Evolutionary conservation across 2,797 vertebrate species (phyloP).

Genomic region (Artibeus jamaicensis): DNA sequence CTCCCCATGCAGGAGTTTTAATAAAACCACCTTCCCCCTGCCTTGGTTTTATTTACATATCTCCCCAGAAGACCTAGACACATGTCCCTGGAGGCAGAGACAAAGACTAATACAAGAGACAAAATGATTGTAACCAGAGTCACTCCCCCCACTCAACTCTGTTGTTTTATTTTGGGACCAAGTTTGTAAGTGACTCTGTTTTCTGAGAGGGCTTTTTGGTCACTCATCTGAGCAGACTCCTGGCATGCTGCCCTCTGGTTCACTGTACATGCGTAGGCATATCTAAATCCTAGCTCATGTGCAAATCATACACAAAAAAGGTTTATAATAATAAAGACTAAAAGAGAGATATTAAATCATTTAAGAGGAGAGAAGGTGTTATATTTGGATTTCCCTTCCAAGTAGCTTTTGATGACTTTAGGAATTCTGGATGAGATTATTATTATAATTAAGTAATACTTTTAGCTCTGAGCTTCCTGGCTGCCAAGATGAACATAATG

Average conservation of each 20-base stretch:
- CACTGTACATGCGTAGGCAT: not conserved
- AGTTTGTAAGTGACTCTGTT: not conserved
- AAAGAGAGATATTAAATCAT: constrained; percentile 3
- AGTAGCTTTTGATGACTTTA: constrained; percentile 4
- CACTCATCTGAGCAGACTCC: not conserved
- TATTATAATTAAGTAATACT: constrained; percentile 33
- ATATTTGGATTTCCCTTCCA: constrained; percentile 7
- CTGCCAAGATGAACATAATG: not conserved
- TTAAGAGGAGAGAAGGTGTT: constrained; percentile 5
- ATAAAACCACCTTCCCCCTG: not conserved
- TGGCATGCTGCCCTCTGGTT: not conserved
- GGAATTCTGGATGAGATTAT: constrained; percentile 26
- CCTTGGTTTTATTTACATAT: not conserved
- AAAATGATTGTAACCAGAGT: not conserved
- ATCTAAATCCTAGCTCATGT: not conserved
- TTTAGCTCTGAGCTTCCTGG: not conserved
- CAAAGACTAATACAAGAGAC: not conserved
- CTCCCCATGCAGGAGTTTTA: not conserved
- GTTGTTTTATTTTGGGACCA: not conserved
- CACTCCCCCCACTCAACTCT: not conserved
- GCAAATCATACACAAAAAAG: not conserved
- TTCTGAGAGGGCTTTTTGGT: not conserved
- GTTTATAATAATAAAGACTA: constrained; percentile 28
- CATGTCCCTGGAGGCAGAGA: not conserved
- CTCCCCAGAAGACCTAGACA: not conserved